These are phyloP conservation scores for Scortum barcoo DNA, from an alignment of 2,113 vertebrate genomes.

Conservation along the genomic window DNA sequence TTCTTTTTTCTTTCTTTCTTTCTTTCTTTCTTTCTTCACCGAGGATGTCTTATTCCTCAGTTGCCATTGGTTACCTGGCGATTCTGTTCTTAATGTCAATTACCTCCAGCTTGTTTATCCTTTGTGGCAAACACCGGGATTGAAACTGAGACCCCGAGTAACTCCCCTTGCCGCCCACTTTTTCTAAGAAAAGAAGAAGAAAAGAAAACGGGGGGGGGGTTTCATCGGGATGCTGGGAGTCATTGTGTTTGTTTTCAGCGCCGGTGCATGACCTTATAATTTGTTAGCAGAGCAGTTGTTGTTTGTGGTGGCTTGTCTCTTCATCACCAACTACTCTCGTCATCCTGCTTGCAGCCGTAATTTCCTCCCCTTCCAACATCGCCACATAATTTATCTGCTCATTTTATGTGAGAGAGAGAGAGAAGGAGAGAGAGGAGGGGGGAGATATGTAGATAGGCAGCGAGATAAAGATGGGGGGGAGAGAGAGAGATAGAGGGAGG, in stretches of 20 bases:
- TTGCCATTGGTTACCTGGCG: conserved; percentile 84
- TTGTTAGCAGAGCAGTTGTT: conserved; percentile 50
- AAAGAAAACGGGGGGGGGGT: background rate
- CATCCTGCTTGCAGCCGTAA: conserved; percentile 53
- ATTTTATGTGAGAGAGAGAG: conserved; percentile 27
- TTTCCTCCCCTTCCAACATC: conserved; percentile 62
- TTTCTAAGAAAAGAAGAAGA: background rate
- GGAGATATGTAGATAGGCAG: conserved; percentile 61
- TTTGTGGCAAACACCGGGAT: conserved; percentile 54
- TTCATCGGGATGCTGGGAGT: conserved; percentile 21
- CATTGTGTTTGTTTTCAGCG: conserved; percentile 31
- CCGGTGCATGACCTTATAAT: conserved; percentile 41
- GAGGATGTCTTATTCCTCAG: conserved; percentile 71
- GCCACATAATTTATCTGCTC: conserved; percentile 61
- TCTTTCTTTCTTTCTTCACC: conserved; percentile 44
- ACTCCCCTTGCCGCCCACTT: conserved; percentile 25
- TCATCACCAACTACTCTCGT: conserved; percentile 51
- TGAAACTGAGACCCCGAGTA: conserved; percentile 42
- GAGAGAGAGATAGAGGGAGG: conserved; percentile 22
- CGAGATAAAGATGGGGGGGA: conserved; percentile 63
- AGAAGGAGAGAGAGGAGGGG: conserved; percentile 4
- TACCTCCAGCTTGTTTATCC: conserved; percentile 76
- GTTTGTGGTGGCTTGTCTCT: conserved; percentile 53
- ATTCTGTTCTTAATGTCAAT: conserved; percentile 77
- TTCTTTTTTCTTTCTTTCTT: conserved; percentile 48